These are phyloP conservation scores for Ceratothoa steindachneri DNA, from an alignment of 2,888 invertebrate species.

Conservation along the genomic window DNA sequence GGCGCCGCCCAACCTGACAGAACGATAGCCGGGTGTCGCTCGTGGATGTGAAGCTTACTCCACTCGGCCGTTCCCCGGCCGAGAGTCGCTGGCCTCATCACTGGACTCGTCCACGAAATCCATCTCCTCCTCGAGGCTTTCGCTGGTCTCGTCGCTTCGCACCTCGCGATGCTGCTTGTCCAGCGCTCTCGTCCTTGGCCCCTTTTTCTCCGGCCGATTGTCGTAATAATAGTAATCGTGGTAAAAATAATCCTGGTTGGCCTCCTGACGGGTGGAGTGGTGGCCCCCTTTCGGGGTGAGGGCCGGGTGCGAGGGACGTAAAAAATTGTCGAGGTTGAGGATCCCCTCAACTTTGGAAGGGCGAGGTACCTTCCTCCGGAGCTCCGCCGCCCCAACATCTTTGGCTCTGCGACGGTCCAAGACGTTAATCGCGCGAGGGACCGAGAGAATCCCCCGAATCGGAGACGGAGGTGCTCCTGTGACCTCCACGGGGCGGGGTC, in stretches of 20 bases:
- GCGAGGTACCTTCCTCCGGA: constrained; percentile 21
- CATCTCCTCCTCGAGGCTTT: neutral
- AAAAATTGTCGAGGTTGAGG: constrained; percentile 33
- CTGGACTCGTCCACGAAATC: neutral
- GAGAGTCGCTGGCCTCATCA: neutral
- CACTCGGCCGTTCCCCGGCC: no score
- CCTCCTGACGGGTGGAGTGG: neutral
- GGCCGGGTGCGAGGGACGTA: constrained; percentile 20
- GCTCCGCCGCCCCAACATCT: neutral
- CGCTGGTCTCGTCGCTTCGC: neutral
- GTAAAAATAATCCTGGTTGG: neutral
- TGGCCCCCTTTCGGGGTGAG: constrained; percentile 22
- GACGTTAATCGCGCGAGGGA: neutral
- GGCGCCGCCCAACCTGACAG: neutral
- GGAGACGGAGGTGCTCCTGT: neutral
- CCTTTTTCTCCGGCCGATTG: neutral
- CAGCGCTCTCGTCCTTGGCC: neutral
- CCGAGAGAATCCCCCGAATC: neutral
- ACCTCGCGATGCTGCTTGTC: neutral
- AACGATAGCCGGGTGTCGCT: no score
- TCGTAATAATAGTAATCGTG: neutral
- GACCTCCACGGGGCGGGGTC: neutral
- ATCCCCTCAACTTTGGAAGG: constrained; percentile 30
- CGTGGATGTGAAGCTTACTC: no score
- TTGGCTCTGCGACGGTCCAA: neutral